Conservation (phyloP, 1,140 invertebrate species). For the Triops cancriformis region DNA sequence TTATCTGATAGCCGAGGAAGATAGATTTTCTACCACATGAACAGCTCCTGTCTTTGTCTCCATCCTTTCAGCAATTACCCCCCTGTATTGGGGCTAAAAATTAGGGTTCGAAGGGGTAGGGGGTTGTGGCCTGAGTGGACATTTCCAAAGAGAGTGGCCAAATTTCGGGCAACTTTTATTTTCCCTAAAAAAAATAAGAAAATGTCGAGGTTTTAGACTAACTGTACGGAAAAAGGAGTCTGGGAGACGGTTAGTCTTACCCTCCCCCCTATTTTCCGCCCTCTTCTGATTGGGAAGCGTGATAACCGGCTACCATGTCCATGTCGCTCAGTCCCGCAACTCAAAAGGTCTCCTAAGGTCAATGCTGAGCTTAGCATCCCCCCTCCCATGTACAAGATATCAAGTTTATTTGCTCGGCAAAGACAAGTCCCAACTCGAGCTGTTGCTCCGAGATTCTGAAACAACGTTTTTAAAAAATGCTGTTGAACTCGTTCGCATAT, state of each 20-base stretch:
- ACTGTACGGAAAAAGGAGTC: too few species aligned
- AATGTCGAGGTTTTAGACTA: too few species aligned
- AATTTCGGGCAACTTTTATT: too few species aligned
- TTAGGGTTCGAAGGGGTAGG: not conserved
- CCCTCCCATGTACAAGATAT: not conserved
- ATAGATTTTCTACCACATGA: not conserved
- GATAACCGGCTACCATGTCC: not conserved
- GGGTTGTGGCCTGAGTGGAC: too few species aligned
- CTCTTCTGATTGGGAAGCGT: not conserved
- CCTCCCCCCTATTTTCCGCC: not conserved
- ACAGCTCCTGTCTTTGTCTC: not conserved
- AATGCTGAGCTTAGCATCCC: not conserved
- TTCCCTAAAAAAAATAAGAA: too few species aligned
- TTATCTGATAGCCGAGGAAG: not conserved
- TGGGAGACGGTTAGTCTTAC: not conserved
- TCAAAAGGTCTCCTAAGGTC: constrained; percentile 9
- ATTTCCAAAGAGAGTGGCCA: too few species aligned
- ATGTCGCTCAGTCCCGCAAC: not conserved
- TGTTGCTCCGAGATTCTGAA: too few species aligned
- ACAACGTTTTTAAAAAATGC: too few species aligned
- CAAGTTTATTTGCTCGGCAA: constrained; percentile 2
- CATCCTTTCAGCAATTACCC: not conserved
- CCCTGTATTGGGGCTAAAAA: not conserved
- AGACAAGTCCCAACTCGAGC: not conserved
- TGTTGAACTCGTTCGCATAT: too few species aligned